Conservation (phyloP, 1,140 invertebrate genomes). For the Halesus radiatus region DNA sequence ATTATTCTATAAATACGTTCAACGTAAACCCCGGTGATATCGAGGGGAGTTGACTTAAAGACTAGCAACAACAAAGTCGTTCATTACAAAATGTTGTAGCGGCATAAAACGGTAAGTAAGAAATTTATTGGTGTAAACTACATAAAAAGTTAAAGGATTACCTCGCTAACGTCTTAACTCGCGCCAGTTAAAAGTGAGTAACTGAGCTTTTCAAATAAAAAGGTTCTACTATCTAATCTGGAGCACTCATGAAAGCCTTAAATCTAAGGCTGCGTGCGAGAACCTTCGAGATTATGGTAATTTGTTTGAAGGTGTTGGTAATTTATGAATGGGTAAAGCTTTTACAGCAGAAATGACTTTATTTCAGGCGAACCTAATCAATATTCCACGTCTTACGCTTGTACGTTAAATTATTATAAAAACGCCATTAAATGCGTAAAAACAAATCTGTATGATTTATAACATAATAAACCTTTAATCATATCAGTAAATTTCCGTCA, state of each 20-base stretch:
- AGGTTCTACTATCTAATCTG: slow-evolving; percentile 14
- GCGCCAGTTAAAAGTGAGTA: not conserved
- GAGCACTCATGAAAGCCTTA: slow-evolving; percentile 13
- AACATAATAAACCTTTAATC: too few relatives aligned
- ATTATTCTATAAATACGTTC: too few relatives aligned
- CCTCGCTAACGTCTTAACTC: slow-evolving; percentile 3
- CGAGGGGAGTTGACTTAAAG: too few relatives aligned
- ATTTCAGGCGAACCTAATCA: not conserved
- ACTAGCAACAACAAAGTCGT: too few relatives aligned
- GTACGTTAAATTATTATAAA: too few relatives aligned
- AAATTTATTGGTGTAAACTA: slow-evolving; percentile 8
- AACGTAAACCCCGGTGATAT: too few relatives aligned
- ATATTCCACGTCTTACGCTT: not conserved
- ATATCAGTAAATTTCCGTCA: too few relatives aligned
- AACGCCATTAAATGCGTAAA: too few relatives aligned
- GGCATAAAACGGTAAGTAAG: too few relatives aligned
- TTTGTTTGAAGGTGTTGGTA: slow-evolving; percentile 14
- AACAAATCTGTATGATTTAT: too few relatives aligned
- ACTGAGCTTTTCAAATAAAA: slow-evolving; percentile 7
- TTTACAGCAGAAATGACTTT: slow-evolving; percentile 18
- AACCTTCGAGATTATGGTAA: slow-evolving; percentile 23
- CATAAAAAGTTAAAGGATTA: not conserved
- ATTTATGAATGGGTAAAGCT: slow-evolving; percentile 18
- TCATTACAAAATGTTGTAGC: too few relatives aligned
- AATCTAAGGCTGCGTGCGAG: slow-evolving; percentile 24